Evolutionary conservation across 2,797 vertebrate species (phyloP).

Genomic region (Remorina albescens): DNA sequence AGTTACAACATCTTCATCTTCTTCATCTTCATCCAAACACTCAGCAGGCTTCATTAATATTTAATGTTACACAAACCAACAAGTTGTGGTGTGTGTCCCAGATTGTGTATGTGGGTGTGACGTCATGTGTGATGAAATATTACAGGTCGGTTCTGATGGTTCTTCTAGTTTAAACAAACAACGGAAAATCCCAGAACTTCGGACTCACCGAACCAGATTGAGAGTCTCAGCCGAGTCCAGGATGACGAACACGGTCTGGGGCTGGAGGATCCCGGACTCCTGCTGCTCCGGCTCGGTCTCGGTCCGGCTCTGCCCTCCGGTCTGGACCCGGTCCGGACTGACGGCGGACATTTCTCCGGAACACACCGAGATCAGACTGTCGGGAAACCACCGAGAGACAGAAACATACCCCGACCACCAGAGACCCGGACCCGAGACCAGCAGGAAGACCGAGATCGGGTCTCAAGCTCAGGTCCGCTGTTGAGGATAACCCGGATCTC

Average conservation of each 20-base stretch:
- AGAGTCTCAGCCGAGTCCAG: constrained; percentile 81
- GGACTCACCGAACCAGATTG: constrained; percentile 82
- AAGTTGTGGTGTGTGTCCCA: no score
- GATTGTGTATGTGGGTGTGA: no score
- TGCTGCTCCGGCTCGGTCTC: constrained; percentile 44
- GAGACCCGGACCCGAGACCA: not conserved
- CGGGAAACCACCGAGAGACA: not conserved
- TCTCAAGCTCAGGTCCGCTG: constrained; percentile 4
- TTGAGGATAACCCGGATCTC: not conserved
- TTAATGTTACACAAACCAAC: no score
- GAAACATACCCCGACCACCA: not conserved
- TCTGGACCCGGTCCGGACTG: constrained; percentile 39
- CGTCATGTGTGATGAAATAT: no score
- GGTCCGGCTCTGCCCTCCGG: constrained; percentile 32
- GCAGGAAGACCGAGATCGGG: not conserved
- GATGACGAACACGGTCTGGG: constrained; percentile 84
- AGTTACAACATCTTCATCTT: no score
- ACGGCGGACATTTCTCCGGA: constrained; percentile 62
- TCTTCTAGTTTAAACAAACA: constrained; percentile 19
- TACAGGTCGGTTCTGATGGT: no score
- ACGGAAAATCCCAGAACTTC: constrained; percentile 18
- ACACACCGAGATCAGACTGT: not conserved
- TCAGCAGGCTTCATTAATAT: no score
- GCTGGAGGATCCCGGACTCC: constrained; percentile 57
- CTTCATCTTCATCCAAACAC: no score